Base-by-base conservation (phyloP, 2,113 vertebrate species). In the Spermophilus dauricus region DNA sequence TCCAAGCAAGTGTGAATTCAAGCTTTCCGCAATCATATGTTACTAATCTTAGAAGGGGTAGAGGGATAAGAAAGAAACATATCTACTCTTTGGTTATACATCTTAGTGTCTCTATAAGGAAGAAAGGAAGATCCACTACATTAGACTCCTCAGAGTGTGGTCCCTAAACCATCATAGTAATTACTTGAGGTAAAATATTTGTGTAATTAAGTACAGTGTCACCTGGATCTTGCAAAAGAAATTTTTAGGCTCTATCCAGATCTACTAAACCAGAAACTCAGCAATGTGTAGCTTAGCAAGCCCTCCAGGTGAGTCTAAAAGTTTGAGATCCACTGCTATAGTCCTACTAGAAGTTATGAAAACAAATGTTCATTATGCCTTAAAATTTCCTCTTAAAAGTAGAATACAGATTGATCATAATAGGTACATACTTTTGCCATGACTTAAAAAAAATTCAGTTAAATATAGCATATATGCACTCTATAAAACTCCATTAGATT, bases 1-100 rank as follows among this genome's bases (percentile, higher is more conserved):
- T 87, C 42, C 18, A 96, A 58, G 32, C 16, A 84, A 88, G 63
- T 32, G 39, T 92, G 14, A 96, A 94, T 56, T 92, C 85, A 85
- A 90, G 82, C 67, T 32, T 39, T 89, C 37, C 58, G 61, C 6
- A 87, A 45, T 84, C n/a, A 92, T 75, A 14, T 91, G 42, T 14
- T 72, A 37, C 45, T 96, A 67, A 70, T 75, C n/a, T 95, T 63
- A 63, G 39, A 22, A 80, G 28, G 8, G 73, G 42, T 42, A 22
- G 37, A 53, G 17, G 11, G 4, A 72, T 69, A 5, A 51, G 28
- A 45, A 34, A 65, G 32, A 28, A 70, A 76, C 22, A 2, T 48
- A 84, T 69, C 42, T 32, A 39, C 10, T 4, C 8, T 67, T 92
- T 48, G 1, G 22, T 83, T 80, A 91, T 3, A 12, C 51, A 86